Conservation (phyloP, 2,888 invertebrate species). For the Cheilosia scutellata region DNA sequence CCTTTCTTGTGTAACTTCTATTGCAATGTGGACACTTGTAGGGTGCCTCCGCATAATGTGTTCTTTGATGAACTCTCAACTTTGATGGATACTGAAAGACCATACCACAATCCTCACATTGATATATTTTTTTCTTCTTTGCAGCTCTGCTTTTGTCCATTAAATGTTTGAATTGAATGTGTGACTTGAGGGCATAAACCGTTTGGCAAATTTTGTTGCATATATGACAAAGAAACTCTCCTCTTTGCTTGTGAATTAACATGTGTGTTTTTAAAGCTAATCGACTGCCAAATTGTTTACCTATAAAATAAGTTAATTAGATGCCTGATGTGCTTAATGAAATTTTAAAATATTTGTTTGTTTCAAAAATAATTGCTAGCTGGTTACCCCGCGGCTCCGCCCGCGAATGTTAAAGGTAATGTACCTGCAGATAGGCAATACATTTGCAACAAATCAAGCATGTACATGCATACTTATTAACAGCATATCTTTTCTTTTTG, state of each 20-base stretch:
- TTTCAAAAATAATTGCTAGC: no score
- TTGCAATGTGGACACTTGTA: conserved; percentile 40
- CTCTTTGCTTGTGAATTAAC: conserved; percentile 41
- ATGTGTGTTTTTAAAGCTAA: conserved; percentile 28
- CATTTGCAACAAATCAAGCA: no score
- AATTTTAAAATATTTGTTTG: no score
- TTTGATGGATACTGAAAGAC: conserved; percentile 48
- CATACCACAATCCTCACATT: conserved; percentile 58
- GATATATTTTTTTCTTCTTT: conserved; percentile 32
- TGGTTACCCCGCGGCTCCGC: no score
- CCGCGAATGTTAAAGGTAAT: no score
- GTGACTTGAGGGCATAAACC: conserved; percentile 40
- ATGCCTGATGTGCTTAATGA: no score
- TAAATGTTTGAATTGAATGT: conserved; percentile 49
- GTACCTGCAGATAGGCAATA: no score
- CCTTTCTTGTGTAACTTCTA: conserved; percentile 34
- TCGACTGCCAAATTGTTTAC: conserved; percentile 37
- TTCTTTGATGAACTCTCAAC: conserved; percentile 40
- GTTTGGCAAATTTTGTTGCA: conserved; percentile 48
- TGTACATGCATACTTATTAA: no score
- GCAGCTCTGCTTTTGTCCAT: background rate
- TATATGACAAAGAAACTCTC: conserved; percentile 42
- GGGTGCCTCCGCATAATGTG: conserved; percentile 24
- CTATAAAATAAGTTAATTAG: conserved; percentile 1
- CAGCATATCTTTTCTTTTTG: no score